These are phyloP conservation scores for Deilephila elpenor DNA, from an alignment of 2,888 invertebrate genomes.

Conservation along the genomic window DNA sequence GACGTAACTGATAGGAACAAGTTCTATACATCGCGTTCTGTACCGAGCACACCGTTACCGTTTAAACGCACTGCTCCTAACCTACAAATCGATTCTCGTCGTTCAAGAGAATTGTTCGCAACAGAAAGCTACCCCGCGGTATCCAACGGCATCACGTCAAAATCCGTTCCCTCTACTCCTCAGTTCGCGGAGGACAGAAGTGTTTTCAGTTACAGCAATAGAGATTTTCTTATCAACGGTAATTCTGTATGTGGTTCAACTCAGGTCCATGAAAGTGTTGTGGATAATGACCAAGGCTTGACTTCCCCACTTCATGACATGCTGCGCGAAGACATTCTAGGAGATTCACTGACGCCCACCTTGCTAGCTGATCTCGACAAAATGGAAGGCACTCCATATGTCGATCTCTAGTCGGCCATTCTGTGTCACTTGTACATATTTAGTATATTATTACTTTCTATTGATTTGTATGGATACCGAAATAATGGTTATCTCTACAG, in stretches of 20 bases:
- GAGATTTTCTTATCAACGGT: conserved; percentile 86
- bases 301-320: conserved; percentile 75
- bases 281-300: conserved; percentile 62
- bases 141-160: conserved; percentile 85
- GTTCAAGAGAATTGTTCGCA: conserved; percentile 68
- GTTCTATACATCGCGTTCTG: conserved; percentile 86
- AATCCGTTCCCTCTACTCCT: conserved; percentile 90
- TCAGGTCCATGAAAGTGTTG: conserved; percentile 61
- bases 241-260: conserved; percentile 77
- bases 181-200: conserved; percentile 80
- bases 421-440: conserved; percentile 58
- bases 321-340: conserved; percentile 73
- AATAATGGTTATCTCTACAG: conserved; percentile 68
- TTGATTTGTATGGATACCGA: conserved; percentile 71
- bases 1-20: conserved; percentile 73
- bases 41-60: conserved; percentile 88
- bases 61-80: conserved; percentile 72
- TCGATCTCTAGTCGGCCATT: conserved; percentile 76
- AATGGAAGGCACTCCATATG: conserved; percentile 74
- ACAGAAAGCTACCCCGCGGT: conserved; percentile 60
- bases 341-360: conserved; percentile 71
- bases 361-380: conserved; percentile 79
- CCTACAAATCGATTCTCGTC: conserved; percentile 72
- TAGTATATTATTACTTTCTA: conserved; percentile 60
- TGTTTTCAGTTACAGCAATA: conserved; percentile 85